These are phyloP conservation scores for Morpho deidamia DNA, from an alignment of 2,888 invertebrate genomes.

Conservation along the genomic window DNA sequence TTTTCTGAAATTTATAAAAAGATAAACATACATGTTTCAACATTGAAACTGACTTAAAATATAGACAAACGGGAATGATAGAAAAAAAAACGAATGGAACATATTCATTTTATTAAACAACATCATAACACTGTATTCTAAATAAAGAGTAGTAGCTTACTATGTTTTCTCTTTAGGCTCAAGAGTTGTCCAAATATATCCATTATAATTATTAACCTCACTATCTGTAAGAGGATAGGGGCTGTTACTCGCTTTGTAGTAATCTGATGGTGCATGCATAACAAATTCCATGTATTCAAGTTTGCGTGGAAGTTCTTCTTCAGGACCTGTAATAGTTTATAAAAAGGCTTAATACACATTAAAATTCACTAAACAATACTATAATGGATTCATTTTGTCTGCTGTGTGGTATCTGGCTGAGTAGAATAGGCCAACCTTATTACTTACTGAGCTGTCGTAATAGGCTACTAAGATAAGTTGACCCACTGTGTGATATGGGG, in stretches of 20 bases:
- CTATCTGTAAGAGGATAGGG: constrained; percentile 83
- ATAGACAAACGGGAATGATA: neutral
- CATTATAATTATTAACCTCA: constrained; percentile 65
- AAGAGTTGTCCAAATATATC: constrained; percentile 83
- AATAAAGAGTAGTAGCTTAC: constrained; percentile 14
- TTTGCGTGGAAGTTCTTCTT: constrained; percentile 92
- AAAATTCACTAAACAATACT: too few relatives aligned
- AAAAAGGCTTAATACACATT: too few relatives aligned
- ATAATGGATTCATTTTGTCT: too few relatives aligned
- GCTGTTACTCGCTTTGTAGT: constrained; percentile 86
- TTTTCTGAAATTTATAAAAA: too few relatives aligned
- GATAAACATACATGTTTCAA: too few relatives aligned
- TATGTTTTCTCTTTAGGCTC: constrained; percentile 63
- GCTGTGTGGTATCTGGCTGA: too few relatives aligned
- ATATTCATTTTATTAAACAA: neutral
- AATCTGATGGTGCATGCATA: constrained; percentile 96
- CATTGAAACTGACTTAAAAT: neutral
- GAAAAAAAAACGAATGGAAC: neutral
- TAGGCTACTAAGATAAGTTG: too few relatives aligned
- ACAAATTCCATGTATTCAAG: constrained; percentile 93
- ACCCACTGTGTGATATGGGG: too few relatives aligned
- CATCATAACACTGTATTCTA: constrained; percentile 12
- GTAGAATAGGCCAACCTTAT: too few relatives aligned
- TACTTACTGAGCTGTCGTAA: too few relatives aligned
- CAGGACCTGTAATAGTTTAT: constrained; percentile 81